These are phyloP conservation scores for Lasioglossum malachurum DNA, from an alignment of 2,888 invertebrate genomes.

Conservation along the genomic window DNA sequence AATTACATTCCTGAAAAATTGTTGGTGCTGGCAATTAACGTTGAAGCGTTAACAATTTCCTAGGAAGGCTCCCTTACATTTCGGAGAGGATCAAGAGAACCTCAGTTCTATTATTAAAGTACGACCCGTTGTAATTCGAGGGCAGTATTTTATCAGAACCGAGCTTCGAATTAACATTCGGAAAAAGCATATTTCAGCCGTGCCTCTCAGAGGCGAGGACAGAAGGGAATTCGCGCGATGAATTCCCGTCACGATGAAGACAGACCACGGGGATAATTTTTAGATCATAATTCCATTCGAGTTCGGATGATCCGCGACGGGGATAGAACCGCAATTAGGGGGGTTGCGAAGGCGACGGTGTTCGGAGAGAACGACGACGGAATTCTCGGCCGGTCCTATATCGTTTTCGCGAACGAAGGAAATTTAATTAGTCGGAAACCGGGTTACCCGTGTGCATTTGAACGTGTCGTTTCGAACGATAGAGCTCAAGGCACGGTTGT, in stretches of 20 bases:
- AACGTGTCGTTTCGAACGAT: conserved; percentile 1
- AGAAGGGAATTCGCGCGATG: not conserved
- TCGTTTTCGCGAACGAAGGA: conserved; percentile 47
- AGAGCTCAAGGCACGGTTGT: not conserved
- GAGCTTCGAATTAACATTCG: conserved; percentile 3
- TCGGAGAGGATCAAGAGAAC: not conserved
- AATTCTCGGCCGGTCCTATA: conserved; percentile 42
- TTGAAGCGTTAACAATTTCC: not conserved
- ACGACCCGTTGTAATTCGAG: not conserved
- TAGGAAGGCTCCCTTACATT: not conserved
- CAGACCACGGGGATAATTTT: conserved; percentile 43
- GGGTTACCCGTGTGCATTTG: conserved; percentile 15
- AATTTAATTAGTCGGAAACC: conserved; percentile 66
- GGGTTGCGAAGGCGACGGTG: not conserved
- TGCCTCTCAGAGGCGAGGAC: not conserved
- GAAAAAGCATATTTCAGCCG: not conserved
- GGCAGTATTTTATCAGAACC: not conserved
- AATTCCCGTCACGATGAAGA: conserved; percentile 12
- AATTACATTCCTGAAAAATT: not conserved
- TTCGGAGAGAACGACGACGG: conserved; percentile 11
- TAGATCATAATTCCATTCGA: conserved; percentile 48
- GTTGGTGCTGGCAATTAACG: not conserved
- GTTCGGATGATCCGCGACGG: conserved; percentile 16
- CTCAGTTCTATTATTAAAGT: not conserved
- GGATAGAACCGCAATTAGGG: conserved; percentile 30